These are phyloP conservation scores for Esox niger DNA, from an alignment of 2,113 vertebrate species.

Conservation along the genomic window DNA sequence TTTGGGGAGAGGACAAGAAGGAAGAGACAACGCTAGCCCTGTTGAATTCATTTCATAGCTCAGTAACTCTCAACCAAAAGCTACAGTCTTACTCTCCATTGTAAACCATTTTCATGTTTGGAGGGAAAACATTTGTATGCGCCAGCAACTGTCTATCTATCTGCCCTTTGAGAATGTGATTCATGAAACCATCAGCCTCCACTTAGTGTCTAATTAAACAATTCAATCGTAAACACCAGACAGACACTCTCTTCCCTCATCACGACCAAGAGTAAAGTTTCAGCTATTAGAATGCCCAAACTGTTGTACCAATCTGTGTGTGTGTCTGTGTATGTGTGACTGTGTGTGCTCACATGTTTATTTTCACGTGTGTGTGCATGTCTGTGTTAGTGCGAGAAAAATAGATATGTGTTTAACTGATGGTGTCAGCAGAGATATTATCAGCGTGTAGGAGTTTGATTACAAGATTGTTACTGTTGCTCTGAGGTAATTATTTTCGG, in stretches of 20 bases:
- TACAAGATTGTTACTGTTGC: background rate
- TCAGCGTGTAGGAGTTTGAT: background rate
- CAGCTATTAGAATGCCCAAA: background rate
- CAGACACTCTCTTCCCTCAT: conserved; percentile 11
- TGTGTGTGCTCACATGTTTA: too few relatives aligned
- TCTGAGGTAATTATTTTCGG: background rate
- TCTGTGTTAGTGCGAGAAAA: too few relatives aligned
- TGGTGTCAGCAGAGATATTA: background rate
- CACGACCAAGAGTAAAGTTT: conserved; percentile 9
- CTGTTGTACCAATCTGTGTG: background rate
- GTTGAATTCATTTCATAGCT: conserved; percentile 60
- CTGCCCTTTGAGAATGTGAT: conserved; percentile 21
- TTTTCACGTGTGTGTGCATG: too few relatives aligned
- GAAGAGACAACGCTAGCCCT: conserved; percentile 44
- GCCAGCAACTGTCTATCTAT: conserved; percentile 30
- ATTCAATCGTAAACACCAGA: conserved; percentile 32
- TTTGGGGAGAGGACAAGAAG: conserved; percentile 26
- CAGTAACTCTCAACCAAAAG: conserved; percentile 43
- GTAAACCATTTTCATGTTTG: conserved; percentile 48
- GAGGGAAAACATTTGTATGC: conserved; percentile 39
- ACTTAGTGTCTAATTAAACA: conserved; percentile 41
- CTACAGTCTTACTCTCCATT: conserved; percentile 44
- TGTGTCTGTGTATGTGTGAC: too few relatives aligned
- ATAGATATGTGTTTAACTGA: background rate
- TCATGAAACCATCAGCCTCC: conserved; percentile 36